Conservation (phyloP, 2,888 invertebrate species). For the Pseudeuparius sepicola region DNA sequence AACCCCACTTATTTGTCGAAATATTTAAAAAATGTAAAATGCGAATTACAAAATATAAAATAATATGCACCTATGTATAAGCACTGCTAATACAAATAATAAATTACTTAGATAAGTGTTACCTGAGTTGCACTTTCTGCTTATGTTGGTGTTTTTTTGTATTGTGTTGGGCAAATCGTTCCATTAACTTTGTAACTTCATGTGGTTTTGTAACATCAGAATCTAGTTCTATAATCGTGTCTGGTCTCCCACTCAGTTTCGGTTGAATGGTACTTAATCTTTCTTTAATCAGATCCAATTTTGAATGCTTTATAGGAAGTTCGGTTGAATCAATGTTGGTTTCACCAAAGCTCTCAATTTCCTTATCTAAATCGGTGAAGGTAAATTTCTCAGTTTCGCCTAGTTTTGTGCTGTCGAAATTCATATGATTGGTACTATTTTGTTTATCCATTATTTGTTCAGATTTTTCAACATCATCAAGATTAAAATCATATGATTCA, state of each 20-base stretch:
- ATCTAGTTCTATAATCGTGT: constrained; percentile 53
- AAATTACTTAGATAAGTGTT: too few relatives aligned
- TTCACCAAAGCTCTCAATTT: constrained; percentile 22
- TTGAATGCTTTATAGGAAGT: constrained; percentile 24
- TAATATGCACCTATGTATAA: too few relatives aligned
- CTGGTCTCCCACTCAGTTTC: constrained; percentile 43
- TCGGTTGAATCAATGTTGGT: constrained; percentile 6
- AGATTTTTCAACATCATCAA: constrained; percentile 1
- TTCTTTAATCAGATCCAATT: constrained; percentile 31
- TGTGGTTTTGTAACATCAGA: constrained; percentile 40
- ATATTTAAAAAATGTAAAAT: too few relatives aligned
- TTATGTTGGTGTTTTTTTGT: constrained; percentile 44
- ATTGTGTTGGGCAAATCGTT: constrained; percentile 64
- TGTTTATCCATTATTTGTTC: too few relatives aligned
- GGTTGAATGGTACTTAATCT: constrained; percentile 38
- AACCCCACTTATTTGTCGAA: too few relatives aligned
- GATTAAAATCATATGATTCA: not conserved
- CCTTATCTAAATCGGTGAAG: constrained; percentile 20
- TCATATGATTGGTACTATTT: too few relatives aligned
- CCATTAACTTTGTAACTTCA: constrained; percentile 57
- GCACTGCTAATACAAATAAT: too few relatives aligned
- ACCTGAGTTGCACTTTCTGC: constrained; percentile 49
- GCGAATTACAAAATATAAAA: too few relatives aligned
- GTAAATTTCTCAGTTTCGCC: constrained; percentile 9
- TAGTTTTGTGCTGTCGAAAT: too few relatives aligned